A percentile compares a stretch with the other conserved stretches of the same genome.
Evolutionary conservation across 1,140 invertebrate genomes (phyloP).

Genomic region (Fopius arisanus): DNA sequence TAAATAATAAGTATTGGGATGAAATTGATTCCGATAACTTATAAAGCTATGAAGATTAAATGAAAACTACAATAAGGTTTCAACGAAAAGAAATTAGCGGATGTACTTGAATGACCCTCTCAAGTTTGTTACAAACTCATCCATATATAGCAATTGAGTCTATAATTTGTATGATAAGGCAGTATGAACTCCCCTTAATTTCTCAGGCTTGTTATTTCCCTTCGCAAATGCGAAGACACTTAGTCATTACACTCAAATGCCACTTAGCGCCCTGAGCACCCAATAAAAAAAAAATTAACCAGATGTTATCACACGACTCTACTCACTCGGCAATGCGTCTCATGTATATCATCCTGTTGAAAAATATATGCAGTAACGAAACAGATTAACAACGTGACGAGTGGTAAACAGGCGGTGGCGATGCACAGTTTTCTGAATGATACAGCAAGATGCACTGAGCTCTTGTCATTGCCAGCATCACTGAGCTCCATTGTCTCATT

Average conservation of each 20-base stretch:
- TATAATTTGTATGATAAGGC: no score
- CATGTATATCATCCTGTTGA: constrained; percentile 89
- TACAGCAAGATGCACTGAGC: constrained; percentile 63
- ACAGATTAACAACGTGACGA: constrained; percentile 82
- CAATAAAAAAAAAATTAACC: neutral
- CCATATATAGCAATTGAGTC: no score
- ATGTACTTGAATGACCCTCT: no score
- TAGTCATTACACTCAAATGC: neutral
- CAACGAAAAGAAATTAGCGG: no score
- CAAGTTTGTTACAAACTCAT: no score
- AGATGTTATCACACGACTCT: neutral
- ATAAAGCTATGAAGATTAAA: no score
- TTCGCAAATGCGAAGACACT: constrained; percentile 18
- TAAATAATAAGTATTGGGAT: no score
- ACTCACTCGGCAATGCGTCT: constrained; percentile 89
- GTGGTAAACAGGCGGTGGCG: constrained; percentile 80
- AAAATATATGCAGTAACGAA: constrained; percentile 88
- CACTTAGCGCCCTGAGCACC: neutral
- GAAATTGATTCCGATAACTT: no score
- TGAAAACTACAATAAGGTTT: no score
- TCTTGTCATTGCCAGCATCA: constrained; percentile 54
- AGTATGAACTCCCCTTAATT: no score
- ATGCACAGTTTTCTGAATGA: constrained; percentile 77
- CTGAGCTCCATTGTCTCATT: constrained; percentile 57
- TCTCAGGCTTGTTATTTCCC: neutral